Evolutionary conservation across 2,888 invertebrate genomes (phyloP), one percentile per base, ranked within the genome.

Genomic region (Crocallis elinguaria): DNA sequence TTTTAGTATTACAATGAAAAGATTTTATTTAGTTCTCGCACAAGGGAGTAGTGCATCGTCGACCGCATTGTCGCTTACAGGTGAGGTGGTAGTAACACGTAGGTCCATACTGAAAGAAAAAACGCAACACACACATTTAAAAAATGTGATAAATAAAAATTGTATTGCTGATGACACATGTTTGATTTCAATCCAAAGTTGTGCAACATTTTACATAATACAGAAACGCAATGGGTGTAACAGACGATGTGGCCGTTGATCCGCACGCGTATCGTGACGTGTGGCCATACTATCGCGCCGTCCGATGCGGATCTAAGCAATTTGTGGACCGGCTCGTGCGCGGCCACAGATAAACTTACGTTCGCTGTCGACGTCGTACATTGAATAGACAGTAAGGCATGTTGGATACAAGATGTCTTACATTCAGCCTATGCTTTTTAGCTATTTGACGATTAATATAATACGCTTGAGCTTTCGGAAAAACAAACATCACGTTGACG

Each of bases 251-350:
- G 44, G 14, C 17, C 14, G 43, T 16, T 33, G 14, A 41, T 45
- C 27, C 23, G 41, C 45, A 45, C 45, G 51, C 66, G 66, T 67
- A 62, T 80, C 77, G 76, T 78, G 80, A 75, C 72, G 69, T 64
- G 60, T 56, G 65, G 44, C 67, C 64, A 65, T 46, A 39, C 63
- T 75, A 77, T 77, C 78, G 73, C 60, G 58, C 66, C 72, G 42
- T 16, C 41, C 53, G 53, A 73, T 70, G 72, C 66, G 64, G 73
- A 80, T 78, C 79, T 76, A 58, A 77, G 73, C 78, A 86, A 84
- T 86, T 86, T 85, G 86, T 79, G 84, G 79, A 77, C 82, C 79
- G 79, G 81, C 82, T 83, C 45, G 50, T 51, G 76, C 79, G 62
- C 73, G 67, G 66, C 69, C 72, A 52, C 64, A 71, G 86, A 86